Conservation (phyloP, 1,140 invertebrate species). For the Probaryconus sp. region DNA sequence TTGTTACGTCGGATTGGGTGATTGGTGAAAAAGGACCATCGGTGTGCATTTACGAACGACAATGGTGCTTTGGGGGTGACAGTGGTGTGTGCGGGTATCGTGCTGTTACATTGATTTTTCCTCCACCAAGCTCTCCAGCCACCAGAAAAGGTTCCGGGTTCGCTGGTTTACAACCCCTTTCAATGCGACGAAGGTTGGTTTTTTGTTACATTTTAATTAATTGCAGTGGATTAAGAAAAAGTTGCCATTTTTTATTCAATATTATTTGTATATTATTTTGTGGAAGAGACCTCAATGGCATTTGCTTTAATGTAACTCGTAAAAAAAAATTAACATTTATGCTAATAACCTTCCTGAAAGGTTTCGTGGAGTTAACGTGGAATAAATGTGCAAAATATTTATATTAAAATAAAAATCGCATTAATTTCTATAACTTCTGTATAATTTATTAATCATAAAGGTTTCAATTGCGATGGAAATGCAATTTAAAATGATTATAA, state of each 20-base stretch:
- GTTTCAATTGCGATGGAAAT: too few species aligned
- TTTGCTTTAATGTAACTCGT: too few species aligned
- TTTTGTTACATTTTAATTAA: slow-evolving; percentile 1
- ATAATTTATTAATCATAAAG: too few species aligned
- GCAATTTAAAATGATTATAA: too few species aligned
- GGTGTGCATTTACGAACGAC: slow-evolving; percentile 23
- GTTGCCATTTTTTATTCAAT: not conserved
- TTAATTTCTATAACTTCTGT: too few species aligned
- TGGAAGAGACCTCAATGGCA: too few species aligned
- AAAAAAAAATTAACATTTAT: too few species aligned
- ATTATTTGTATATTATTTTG: too few species aligned
- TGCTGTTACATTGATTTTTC: slow-evolving; percentile 40
- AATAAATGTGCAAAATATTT: too few species aligned
- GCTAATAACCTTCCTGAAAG: too few species aligned
- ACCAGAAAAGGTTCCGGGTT: slow-evolving; percentile 2
- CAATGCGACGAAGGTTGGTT: slow-evolving; percentile 4
- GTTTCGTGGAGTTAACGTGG: too few species aligned
- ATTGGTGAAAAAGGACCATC: slow-evolving; percentile 20
- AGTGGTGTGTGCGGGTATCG: slow-evolving; percentile 40
- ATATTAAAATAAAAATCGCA: too few species aligned
- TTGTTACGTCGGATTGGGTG: slow-evolving; percentile 18
- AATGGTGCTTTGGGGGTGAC: slow-evolving; percentile 36
- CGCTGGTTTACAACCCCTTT: not conserved
- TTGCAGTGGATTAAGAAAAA: not conserved
- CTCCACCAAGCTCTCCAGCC: slow-evolving; percentile 20